Percentiles rank a stretch among this genome's conserved stretches.
These are phyloP conservation scores for Drosophila teissieri DNA, from an alignment of 1,140 invertebrate species.

Conservation along the genomic window DNA sequence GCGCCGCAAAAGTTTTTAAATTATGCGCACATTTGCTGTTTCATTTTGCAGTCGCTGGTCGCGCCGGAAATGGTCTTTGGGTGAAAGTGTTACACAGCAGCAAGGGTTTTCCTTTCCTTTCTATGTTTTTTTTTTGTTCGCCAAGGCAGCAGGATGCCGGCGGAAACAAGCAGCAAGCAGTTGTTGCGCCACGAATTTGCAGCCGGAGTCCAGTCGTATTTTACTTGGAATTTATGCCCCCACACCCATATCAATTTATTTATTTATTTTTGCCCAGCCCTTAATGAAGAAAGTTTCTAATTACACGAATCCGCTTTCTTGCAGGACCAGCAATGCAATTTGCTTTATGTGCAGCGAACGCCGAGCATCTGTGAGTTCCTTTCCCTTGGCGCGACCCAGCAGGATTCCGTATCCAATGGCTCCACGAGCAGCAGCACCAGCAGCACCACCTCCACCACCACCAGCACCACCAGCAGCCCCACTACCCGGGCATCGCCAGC, in stretches of 20 bases:
- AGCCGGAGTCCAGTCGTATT: constrained; percentile 25
- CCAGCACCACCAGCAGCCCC: constrained; percentile 10
- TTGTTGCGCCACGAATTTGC: constrained; percentile 70
- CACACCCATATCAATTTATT: constrained; percentile 73
- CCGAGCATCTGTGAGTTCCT: constrained; percentile 79
- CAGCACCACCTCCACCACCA: constrained; percentile 5
- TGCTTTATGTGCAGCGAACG: constrained; percentile 73
- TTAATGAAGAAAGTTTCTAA: constrained; percentile 81
- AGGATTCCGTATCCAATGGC: constrained; percentile 23
- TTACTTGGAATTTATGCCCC: constrained; percentile 64
- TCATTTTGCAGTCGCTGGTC: constrained; percentile 55
- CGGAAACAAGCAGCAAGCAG: constrained; percentile 61
- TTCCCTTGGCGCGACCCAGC: constrained; percentile 45
- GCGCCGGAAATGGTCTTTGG: constrained; percentile 78
- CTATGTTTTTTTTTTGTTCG: not conserved
- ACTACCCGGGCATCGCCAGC: constrained; percentile 46
- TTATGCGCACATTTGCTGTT: constrained; percentile 80
- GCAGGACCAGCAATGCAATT: constrained; percentile 73
- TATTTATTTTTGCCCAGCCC: constrained; percentile 68
- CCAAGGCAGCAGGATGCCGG: constrained; percentile 18
- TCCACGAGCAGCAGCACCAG: not conserved
- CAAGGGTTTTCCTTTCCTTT: constrained; percentile 15
- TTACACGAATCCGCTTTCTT: constrained; percentile 56
- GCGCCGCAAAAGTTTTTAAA: constrained; percentile 78
- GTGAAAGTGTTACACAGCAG: constrained; percentile 70